Conservation (phyloP, 2,113 vertebrate species). For the Patagioenas fasciata region DNA sequence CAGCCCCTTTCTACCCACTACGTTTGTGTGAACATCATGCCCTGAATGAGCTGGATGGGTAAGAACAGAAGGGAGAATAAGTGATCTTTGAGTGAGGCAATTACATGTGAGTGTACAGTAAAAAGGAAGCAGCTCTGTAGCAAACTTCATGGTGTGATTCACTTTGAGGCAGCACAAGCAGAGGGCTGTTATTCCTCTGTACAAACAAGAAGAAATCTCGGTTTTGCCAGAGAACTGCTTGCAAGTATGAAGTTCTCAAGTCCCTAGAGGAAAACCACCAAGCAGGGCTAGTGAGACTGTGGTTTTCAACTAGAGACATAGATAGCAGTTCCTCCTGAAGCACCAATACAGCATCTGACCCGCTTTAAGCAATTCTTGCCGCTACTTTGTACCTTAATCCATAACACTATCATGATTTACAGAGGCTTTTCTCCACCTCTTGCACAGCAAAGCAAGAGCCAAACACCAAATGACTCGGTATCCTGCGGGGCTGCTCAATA, state of each 20-base stretch:
- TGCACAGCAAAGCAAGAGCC: neutral
- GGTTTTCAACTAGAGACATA: neutral
- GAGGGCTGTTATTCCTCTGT: neutral
- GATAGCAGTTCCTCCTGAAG: neutral
- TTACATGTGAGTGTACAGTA: neutral
- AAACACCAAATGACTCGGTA: rapidly evolving
- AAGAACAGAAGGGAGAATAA: neutral
- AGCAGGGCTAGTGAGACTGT: neutral
- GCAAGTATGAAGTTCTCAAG: neutral
- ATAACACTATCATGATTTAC: neutral
- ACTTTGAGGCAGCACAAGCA: neutral
- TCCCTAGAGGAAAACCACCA: neutral
- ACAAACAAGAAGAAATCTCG: neutral
- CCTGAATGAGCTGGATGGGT: neutral
- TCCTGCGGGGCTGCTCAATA: neutral
- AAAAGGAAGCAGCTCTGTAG: neutral
- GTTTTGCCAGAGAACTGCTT: neutral
- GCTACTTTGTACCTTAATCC: neutral
- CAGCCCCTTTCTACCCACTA: neutral
- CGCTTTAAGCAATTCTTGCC: neutral
- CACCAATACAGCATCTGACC: neutral
- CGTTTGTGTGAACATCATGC: rapidly evolving
- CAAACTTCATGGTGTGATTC: neutral
- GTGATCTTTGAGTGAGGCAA: neutral
- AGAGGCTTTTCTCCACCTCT: neutral